Evolutionary conservation across 2,888 invertebrate species (phyloP).

Genomic region (Allophyes oxyacanthae): DNA sequence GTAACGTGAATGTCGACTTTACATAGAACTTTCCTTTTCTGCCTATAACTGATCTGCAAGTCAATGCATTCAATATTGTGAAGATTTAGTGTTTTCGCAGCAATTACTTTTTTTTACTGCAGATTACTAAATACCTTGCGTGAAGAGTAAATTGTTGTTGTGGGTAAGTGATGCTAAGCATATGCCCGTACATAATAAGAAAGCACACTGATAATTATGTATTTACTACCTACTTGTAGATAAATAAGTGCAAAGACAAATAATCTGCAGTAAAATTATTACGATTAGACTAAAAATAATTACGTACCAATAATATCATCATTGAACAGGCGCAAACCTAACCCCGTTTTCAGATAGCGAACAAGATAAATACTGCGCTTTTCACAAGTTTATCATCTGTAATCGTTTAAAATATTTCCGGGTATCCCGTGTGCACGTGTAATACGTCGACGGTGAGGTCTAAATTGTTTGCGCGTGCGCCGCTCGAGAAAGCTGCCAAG

Average conservation of each 20-base stretch:
- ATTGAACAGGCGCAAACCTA: too few relatives aligned
- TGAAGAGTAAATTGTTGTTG: slow-evolving; percentile 24
- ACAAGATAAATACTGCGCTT: too few relatives aligned
- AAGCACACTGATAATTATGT: too few relatives aligned
- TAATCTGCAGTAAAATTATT: too few relatives aligned
- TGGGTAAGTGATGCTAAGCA: slow-evolving; percentile 17
- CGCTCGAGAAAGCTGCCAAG: slow-evolving; percentile 65
- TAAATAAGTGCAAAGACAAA: too few relatives aligned
- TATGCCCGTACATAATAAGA: not conserved
- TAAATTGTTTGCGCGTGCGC: slow-evolving; percentile 47
- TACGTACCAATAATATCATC: too few relatives aligned
- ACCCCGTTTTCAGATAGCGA: too few relatives aligned
- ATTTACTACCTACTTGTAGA: too few relatives aligned
- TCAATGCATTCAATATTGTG: slow-evolving; percentile 52
- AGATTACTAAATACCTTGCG: slow-evolving; percentile 30
- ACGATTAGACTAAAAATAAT: too few relatives aligned
- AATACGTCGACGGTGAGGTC: slow-evolving; percentile 27
- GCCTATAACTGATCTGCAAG: slow-evolving; percentile 66
- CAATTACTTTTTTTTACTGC: slow-evolving; percentile 39
- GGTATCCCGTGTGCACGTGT: slow-evolving; percentile 24
- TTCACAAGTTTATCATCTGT: slow-evolving; percentile 5
- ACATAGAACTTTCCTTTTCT: slow-evolving; percentile 82
- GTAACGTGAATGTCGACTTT: slow-evolving; percentile 71
- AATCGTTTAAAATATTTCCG: slow-evolving; percentile 39
- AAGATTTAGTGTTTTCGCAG: slow-evolving; percentile 40